These are phyloP conservation scores for Micrastur ruficollis DNA, from an alignment of 2,797 vertebrate genomes.

Conservation along the genomic window DNA sequence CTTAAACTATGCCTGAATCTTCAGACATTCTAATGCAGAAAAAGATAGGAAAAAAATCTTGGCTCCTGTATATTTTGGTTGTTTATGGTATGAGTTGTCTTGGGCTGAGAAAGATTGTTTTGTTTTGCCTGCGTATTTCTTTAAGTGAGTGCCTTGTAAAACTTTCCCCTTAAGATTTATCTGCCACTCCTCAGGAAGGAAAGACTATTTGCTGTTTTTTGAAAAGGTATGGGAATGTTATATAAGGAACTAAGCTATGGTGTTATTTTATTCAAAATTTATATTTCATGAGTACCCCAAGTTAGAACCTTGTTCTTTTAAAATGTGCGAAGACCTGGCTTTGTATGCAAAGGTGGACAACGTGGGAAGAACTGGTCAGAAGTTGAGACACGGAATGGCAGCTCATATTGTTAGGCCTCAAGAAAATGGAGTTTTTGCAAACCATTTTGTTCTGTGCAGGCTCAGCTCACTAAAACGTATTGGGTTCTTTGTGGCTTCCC, in stretches of 20 bases:
- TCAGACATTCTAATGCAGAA: background rate
- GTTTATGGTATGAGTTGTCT: background rate
- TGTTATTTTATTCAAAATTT: background rate
- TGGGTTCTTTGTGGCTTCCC: background rate
- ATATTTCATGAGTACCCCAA: background rate
- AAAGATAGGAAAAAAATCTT: background rate
- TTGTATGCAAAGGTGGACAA: background rate
- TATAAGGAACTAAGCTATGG: background rate
- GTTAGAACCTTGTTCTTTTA: background rate
- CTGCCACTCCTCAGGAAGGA: background rate
- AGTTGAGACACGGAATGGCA: background rate
- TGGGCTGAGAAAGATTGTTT: background rate
- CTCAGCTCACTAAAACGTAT: background rate
- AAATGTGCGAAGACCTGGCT: background rate
- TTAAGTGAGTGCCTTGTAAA: background rate
- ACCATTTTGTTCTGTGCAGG: background rate
- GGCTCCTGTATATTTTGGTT: background rate
- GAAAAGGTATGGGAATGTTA: background rate
- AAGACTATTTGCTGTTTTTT: background rate
- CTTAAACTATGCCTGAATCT: background rate
- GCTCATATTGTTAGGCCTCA: background rate
- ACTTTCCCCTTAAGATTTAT: background rate
- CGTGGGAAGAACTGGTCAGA: background rate
- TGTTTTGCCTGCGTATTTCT: background rate
- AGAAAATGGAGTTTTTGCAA: background rate